These are phyloP conservation scores for Xestia rhomboidea DNA, from an alignment of 2,888 invertebrate genomes.

Conservation along the genomic window DNA sequence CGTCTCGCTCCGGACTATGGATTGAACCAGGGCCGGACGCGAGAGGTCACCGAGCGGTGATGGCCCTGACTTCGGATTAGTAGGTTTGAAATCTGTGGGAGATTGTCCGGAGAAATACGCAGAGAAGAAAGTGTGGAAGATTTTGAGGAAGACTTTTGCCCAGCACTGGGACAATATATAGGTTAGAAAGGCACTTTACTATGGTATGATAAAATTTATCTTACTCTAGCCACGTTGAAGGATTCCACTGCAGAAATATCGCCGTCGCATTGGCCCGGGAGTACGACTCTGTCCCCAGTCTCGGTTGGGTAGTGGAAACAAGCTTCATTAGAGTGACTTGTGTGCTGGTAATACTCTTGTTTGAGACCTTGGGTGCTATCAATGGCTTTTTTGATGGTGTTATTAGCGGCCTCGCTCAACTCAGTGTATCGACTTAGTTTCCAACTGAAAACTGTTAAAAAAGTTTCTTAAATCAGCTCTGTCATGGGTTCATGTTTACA, in stretches of 20 bases:
- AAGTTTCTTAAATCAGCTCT: neutral
- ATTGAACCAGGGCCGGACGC: no score
- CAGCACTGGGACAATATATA: neutral
- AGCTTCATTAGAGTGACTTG: constrained; percentile 78
- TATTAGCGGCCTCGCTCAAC: constrained; percentile 68
- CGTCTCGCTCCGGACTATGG: no score
- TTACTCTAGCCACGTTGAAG: constrained; percentile 78
- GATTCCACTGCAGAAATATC: constrained; percentile 75
- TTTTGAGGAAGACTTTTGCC: neutral
- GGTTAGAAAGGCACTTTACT: neutral
- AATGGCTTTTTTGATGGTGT: constrained; percentile 73
- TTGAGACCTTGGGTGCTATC: constrained; percentile 79
- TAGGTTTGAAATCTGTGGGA: neutral
- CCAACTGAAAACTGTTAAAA: constrained; percentile 83
- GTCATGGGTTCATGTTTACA: neutral
- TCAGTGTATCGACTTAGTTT: constrained; percentile 79
- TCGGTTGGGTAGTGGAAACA: constrained; percentile 85
- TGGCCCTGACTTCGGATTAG: neutral
- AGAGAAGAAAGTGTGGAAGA: neutral
- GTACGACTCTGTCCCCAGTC: constrained; percentile 72
- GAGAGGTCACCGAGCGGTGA: no score
- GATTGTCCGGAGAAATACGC: neutral
- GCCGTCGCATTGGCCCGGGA: constrained; percentile 83
- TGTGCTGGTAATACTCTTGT: constrained; percentile 76
- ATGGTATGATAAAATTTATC: constrained; percentile 23